Percentiles rank a stretch among this genome's conserved stretches.
These are phyloP conservation scores for Cairina moschata DNA, from an alignment of 2,113 vertebrate species.

Conservation along the genomic window DNA sequence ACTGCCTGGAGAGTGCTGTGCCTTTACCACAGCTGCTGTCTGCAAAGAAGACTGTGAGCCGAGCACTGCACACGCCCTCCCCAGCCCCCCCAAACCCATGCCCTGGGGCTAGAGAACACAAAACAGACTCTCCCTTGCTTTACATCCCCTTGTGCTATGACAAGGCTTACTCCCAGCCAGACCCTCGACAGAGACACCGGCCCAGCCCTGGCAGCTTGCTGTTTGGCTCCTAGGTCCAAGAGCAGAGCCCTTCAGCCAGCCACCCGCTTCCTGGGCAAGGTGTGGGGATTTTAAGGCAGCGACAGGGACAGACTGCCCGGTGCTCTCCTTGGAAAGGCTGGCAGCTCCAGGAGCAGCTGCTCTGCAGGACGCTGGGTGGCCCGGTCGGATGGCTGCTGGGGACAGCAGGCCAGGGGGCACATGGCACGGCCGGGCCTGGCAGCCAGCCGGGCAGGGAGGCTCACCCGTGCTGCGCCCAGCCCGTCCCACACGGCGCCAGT, in stretches of 20 bases:
- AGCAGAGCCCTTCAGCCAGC: neutral
- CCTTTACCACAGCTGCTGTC: neutral
- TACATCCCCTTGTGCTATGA: neutral
- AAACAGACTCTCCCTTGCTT: neutral
- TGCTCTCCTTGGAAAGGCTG: neutral
- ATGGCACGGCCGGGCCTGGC: rapidly evolving
- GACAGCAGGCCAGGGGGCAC: neutral
- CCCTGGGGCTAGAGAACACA: rapidly evolving
- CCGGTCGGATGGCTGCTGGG: rapidly evolving
- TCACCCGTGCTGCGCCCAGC: rapidly evolving
- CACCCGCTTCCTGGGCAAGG: no score
- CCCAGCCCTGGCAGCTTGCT: neutral
- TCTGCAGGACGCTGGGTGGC: rapidly evolving
- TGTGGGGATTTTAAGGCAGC: no score
- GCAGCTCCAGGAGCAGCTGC: neutral
- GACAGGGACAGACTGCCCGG: neutral
- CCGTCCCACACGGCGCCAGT: neutral
- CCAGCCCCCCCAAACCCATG: neutral
- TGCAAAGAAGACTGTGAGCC: no score
- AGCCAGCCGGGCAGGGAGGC: neutral
- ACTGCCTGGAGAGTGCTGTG: rapidly evolving
- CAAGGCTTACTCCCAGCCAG: rapidly evolving
- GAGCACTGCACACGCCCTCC: neutral
- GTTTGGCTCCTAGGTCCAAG: neutral
- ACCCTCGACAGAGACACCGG: neutral